Evolutionary conservation across 1,140 invertebrate genomes (phyloP), one percentile per base, ranked within the genome.

Genomic region (Sycobia sp.): DNA sequence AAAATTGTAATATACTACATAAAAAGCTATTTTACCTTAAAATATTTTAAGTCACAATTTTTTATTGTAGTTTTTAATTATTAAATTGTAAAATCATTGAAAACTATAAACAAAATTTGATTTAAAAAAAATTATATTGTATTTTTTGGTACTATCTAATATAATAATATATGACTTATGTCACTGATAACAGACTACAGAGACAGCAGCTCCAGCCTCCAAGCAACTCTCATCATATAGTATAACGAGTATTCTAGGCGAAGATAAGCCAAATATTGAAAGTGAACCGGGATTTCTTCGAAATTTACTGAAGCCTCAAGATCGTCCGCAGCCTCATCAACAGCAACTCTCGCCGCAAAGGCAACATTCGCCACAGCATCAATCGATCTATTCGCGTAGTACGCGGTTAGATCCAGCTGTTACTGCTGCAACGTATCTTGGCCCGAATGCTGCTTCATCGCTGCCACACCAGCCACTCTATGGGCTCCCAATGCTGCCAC

Each of bases 191-290:
- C 36, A 63, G 27, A 16, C 72, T 10, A 75, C 65, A 36, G 71
- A 63, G 16, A 34, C 71, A 27, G 65, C 75, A 39, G 71, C 76
- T 41, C 67, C 82, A 7, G 78, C 76, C 4, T 73, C 79, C 32
- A 86, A 86, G 69, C 83, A 86, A 67, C 74, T 86, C 41, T 88
- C 88, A 71, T 90, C 87, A 66, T 90, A 90, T 77, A 91, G 90
- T 80, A 91, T 91, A 76, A 89, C 89, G 65, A 91, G 90, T 65
- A 80, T 91, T 70, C 78, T 91, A 58, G 88, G 88, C 39, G 83
- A 85, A 34, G 80, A 81, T 56, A 82, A 80, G 27, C 77, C 78
- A 2, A 59, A 25, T 32, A 27, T 27, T 0, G 57, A 60, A 27
- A 59, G 67, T 7, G 80, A 82, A 32, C 73, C 78, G 13, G 79